Evolutionary conservation across 2,888 invertebrate species (phyloP).

Genomic region (Drosophila putrida): DNA sequence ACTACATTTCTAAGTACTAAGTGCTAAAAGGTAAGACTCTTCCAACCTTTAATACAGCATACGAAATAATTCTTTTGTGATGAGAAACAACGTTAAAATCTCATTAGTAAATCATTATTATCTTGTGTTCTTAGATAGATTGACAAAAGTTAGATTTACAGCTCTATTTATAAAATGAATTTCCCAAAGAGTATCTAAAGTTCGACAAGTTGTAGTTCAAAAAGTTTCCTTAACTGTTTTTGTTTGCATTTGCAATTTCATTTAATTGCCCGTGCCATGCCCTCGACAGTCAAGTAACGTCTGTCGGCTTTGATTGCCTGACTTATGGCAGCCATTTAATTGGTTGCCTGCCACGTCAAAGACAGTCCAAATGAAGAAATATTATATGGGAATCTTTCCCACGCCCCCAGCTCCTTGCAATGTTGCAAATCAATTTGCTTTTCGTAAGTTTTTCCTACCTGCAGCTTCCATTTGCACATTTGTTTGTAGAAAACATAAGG

Average conservation of each 20-base stretch:
- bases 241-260: conserved; percentile 68
- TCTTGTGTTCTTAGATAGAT: neutral
- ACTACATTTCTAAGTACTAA: conserved; percentile 5
- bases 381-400: conserved; percentile 41
- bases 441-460: conserved; percentile 62
- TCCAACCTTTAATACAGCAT: neutral
- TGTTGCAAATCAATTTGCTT: conserved; percentile 74
- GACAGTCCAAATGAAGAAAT: conserved; percentile 71
- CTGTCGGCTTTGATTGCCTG: conserved; percentile 67
- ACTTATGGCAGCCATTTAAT: conserved; percentile 71
- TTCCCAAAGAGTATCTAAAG: conserved; percentile 32
- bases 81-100: neutral
- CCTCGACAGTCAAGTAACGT: conserved; percentile 19
- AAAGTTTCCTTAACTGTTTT: conserved; percentile 25
- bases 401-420: conserved; percentile 24
- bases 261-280: conserved; percentile 55
- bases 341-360: conserved; percentile 71
- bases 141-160: neutral
- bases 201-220: conserved; percentile 4
- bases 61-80: neutral
- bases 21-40: neutral
- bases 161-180: no score
- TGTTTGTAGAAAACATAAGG: conserved; percentile 69
- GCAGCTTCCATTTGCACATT: conserved; percentile 45
- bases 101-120: neutral